phyloP scores from a whole-genome alignment of 1,140 invertebrate genomes.

The Papilio machaon region DNA sequence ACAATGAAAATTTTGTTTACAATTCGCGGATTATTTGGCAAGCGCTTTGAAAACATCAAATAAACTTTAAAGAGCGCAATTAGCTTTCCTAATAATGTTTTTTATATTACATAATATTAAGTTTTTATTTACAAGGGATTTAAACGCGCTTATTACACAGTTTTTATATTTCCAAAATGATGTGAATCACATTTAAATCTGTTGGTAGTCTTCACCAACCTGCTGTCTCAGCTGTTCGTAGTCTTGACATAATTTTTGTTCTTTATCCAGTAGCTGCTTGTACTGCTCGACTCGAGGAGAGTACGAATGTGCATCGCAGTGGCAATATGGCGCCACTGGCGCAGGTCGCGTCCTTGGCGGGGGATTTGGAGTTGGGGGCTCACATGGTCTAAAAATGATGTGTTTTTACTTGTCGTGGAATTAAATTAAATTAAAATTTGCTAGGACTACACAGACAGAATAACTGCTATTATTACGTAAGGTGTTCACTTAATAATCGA shows the following conservation, averaged over 20 bases:
- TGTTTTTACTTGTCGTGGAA: no score
- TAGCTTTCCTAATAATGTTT: neutral
- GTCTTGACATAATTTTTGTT: conserved; percentile 81
- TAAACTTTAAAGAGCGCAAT: neutral
- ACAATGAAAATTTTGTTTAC: neutral
- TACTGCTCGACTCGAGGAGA: conserved; percentile 82
- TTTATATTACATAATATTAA: no score
- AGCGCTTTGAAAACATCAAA: conserved; percentile 22
- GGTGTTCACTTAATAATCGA: no score
- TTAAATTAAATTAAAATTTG: neutral
- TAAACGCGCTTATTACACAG: no score
- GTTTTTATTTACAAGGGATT: no score
- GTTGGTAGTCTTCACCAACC: conserved; percentile 47
- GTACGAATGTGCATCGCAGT: conserved; percentile 82
- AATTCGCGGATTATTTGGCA: neutral
- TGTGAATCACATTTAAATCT: neutral
- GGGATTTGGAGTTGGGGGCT: conserved; percentile 74
- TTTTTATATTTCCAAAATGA: no score
- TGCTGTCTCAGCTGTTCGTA: conserved; percentile 78
- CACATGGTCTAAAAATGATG: conserved; percentile 72
- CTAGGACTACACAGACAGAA: neutral
- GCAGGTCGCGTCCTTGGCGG: conserved; percentile 60
- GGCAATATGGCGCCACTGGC: conserved; percentile 80
- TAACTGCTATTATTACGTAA: no score
- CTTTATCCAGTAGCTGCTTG: conserved; percentile 82